phyloP scores from a whole-genome alignment of 2,888 invertebrate species.

The Noctua pronuba region DNA sequence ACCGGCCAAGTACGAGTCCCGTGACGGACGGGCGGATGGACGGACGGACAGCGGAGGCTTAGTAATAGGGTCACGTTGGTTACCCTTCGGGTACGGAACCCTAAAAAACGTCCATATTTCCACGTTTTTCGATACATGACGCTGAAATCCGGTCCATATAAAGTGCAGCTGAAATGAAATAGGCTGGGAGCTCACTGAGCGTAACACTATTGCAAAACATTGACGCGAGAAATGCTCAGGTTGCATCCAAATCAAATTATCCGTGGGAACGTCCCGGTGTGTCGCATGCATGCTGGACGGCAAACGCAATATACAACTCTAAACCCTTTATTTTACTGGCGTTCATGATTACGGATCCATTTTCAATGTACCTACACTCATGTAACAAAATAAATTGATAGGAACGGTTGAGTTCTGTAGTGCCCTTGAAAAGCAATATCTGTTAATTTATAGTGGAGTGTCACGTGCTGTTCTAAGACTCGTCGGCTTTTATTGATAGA shows the following conservation, averaged over 20 bases:
- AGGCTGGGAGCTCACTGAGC: constrained; percentile 20
- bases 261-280: constrained; percentile 40
- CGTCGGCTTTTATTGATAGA: background rate
- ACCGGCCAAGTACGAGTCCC: no score
- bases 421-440: background rate
- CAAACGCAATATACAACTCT: constrained; percentile 15
- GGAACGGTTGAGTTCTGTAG: background rate
- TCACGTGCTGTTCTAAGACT: background rate
- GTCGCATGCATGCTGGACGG: background rate
- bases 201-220: constrained; percentile 66
- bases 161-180: constrained; percentile 17
- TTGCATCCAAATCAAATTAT: constrained; percentile 71
- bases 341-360: constrained; percentile 7
- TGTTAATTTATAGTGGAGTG: background rate
- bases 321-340: constrained; percentile 51
- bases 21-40: no score
- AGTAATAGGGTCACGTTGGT: no score
- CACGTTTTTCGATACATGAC: background rate
- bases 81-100: no score
- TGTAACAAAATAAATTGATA: background rate
- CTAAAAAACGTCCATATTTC: background rate
- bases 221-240: constrained; percentile 60
- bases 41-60: no score
- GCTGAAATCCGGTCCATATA: constrained; percentile 30
- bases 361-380: background rate